Percentiles rank a stretch among this genome's conserved stretches.
Conservation (phyloP, 2,888 invertebrate genomes). For the Clostera curtula region DNA sequence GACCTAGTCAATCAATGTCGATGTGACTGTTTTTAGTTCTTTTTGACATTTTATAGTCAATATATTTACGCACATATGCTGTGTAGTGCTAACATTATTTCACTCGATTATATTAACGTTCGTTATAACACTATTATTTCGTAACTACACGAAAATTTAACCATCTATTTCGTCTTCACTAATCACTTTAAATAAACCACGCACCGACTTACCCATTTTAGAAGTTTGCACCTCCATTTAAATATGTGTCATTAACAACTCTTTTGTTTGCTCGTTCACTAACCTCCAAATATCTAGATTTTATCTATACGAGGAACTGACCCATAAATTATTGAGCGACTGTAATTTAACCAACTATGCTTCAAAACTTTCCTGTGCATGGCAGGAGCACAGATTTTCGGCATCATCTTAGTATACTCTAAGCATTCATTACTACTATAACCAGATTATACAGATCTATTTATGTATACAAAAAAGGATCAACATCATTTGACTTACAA, state of each 20-base stretch:
- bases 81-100: constrained; percentile 5
- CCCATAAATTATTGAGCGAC: constrained; percentile 17
- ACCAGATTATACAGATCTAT: constrained; percentile 52
- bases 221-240: constrained; percentile 4
- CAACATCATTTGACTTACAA: background rate
- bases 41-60: constrained; percentile 3
- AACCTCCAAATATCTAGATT: constrained; percentile 20
- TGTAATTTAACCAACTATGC: constrained; percentile 11
- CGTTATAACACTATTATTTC: constrained; percentile 5
- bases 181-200: constrained; percentile 8
- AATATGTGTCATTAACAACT: background rate
- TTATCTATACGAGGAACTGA: constrained; percentile 18
- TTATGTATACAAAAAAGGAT: constrained; percentile 13
- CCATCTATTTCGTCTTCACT: constrained; percentile 1
- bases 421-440: constrained; percentile 12
- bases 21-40: constrained; percentile 1
- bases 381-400: constrained; percentile 12
- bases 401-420: constrained; percentile 10
- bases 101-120: constrained; percentile 3
- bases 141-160: too few relatives aligned
- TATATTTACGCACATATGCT: constrained; percentile 1
- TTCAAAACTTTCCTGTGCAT: constrained; percentile 18
- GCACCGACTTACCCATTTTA: constrained; percentile 5
- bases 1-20: constrained; percentile 4
- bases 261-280: constrained; percentile 12